Conservation (phyloP, 2,888 invertebrate genomes). For the Imbricaverruca yamaguchii region DNA sequence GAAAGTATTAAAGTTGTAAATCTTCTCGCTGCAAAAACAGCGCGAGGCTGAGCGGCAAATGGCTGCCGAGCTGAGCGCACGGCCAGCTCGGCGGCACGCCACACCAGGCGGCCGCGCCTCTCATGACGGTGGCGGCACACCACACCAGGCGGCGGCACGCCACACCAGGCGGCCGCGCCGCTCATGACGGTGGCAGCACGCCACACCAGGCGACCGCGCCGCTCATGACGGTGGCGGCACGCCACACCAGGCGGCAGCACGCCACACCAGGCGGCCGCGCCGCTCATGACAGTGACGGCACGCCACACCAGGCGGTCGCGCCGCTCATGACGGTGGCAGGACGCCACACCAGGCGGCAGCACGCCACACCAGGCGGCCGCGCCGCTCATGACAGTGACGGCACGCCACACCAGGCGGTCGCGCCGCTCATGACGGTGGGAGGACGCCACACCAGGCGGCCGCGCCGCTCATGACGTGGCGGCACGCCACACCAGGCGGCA, state of each 20-base stretch:
- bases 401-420: not conserved
- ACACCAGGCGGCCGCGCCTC: not conserved
- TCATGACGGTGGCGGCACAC: not conserved
- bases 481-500: not conserved
- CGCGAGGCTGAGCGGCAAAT: constrained; percentile 4
- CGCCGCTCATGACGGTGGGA: not conserved
- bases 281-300: not conserved
- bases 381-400: not conserved
- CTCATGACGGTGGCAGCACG: not conserved
- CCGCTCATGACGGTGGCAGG: not conserved
- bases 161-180: not conserved
- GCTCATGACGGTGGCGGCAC: not conserved
- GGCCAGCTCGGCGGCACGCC: not conserved
- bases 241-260: no score
- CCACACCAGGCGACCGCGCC: not conserved
- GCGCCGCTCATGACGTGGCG: not conserved
- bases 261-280: not conserved
- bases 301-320: not conserved
- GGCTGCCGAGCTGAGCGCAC: not conserved
- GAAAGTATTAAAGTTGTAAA: constrained; percentile 21
- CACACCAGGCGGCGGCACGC: not conserved
- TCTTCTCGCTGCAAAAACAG: constrained; percentile 14
- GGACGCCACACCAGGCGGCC: not conserved
- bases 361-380: not conserved
- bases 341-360: no score